Conservation (phyloP, 2,113 vertebrate species). For the Syrmaticus mikado region DNA sequence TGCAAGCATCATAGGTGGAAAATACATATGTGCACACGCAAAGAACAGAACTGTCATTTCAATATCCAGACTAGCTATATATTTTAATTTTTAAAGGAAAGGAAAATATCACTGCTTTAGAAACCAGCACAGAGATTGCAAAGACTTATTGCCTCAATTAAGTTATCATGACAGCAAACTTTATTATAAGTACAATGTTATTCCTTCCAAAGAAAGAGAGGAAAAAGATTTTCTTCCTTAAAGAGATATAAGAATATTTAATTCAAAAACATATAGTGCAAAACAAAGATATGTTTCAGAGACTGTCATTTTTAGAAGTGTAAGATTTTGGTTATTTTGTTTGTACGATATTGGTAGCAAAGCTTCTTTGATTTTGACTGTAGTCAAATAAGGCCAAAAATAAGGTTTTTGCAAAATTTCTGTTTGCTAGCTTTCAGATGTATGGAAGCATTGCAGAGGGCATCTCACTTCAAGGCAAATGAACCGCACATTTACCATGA, state of each 20-base stretch:
- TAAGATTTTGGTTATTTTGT: background rate
- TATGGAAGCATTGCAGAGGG: background rate
- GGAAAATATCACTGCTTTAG: background rate
- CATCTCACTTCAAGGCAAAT: background rate
- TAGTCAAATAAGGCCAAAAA: background rate
- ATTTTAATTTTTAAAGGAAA: background rate
- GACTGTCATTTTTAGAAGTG: background rate
- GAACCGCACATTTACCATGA: background rate
- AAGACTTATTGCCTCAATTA: constrained; percentile 17
- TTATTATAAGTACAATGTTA: background rate
- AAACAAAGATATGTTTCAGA: background rate
- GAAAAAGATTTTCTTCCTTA: background rate
- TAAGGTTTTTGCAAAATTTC: background rate
- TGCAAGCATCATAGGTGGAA: background rate
- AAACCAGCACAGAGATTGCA: background rate
- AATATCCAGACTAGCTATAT: background rate
- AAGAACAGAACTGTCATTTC: background rate
- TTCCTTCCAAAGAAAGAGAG: background rate
- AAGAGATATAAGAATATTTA: background rate
- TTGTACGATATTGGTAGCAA: background rate
- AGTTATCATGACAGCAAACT: background rate
- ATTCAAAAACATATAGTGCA: background rate
- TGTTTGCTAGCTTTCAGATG: background rate
- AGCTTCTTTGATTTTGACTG: background rate
- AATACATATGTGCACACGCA: background rate